Base-by-base conservation (phyloP, 2,797 vertebrate genomes). In the Coregonus suidteri region DNA sequence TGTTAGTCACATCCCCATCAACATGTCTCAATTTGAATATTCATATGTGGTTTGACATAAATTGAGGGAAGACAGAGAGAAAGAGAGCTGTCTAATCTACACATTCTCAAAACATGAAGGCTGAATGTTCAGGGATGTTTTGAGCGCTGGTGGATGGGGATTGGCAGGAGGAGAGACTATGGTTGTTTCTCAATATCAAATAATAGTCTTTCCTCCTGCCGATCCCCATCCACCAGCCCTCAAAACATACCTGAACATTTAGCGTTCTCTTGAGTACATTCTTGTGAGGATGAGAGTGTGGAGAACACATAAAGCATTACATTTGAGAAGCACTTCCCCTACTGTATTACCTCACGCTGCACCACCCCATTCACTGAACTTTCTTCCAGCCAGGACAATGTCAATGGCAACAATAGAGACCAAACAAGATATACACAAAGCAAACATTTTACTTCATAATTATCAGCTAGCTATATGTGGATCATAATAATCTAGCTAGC, bases 121-220 rank as follows among this genome's bases (percentile, higher is more conserved):
- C 76, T 79, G 59, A 71, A 79, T 52, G 47, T 71, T 25, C 14
- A 81, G 59, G 77, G 68, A 59, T 25, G n/a, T 56, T 54, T 16
- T 81, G 54, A 31, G 76, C 65, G 51, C 78, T 84, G 73, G 79
- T 88, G 54, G 79, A 86, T 81, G 80, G 77, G 35, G 59, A 68
- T 81, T 81, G 81, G 82, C 83, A 84, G 77, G 47, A 73, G 78
- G 77, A 87, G 84, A 85, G 87, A 87, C 87, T 82, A 77, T 73
- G 75, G 18, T n/a, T 15, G 54, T 56, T n/a, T 82, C 84, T 89
- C 84, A 88, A 90, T 82, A 86, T 77, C 83, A 88, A 78, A 76
- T 83, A 64, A 73, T 77, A 82, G 87, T 86, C 87, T 85, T 85
- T 86, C 77, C 78, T 73, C 47, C 78, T 85, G 83, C 82, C 79